Conservation (phyloP, 2,797 vertebrate genomes). For the Neosalanx taihuensis region DNA sequence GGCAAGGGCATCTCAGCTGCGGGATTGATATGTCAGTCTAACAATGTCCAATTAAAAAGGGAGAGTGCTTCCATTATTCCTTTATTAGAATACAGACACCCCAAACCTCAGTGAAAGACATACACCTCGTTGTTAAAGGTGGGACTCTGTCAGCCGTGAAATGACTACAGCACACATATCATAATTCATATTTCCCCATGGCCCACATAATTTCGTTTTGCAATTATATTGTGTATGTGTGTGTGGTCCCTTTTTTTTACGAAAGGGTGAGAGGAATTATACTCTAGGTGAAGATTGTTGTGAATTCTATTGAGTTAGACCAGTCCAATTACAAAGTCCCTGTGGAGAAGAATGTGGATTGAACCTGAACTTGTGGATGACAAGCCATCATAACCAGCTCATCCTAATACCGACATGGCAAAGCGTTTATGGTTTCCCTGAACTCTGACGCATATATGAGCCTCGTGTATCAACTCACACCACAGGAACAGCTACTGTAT, state of each 20-base stretch:
- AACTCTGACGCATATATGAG: constrained; percentile 47
- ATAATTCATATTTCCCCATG: constrained; percentile 71
- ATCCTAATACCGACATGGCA: no score
- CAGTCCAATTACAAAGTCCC: background rate
- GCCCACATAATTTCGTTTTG: constrained; percentile 64
- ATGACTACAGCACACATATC: constrained; percentile 75
- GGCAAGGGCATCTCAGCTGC: constrained; percentile 68
- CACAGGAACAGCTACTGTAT: constrained; percentile 64
- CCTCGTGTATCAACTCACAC: constrained; percentile 41
- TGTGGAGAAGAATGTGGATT: no score
- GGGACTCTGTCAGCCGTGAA: constrained; percentile 74
- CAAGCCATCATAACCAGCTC: no score
- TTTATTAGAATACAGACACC: constrained; percentile 66
- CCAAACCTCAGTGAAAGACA: constrained; percentile 55
- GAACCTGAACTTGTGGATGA: no score
- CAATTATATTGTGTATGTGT: constrained; percentile 58
- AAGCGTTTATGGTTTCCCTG: constrained; percentile 39
- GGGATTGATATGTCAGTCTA: constrained; percentile 76
- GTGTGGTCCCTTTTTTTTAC: constrained; percentile 11
- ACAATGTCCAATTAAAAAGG: constrained; percentile 83
- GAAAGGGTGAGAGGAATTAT: constrained; percentile 1
- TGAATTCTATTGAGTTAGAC: background rate
- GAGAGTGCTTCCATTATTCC: constrained; percentile 73
- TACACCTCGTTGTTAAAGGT: constrained; percentile 69
- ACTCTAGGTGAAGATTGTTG: background rate